A percentile compares a stretch with the other conserved stretches of the same genome.
Evolutionary conservation across 1,140 invertebrate genomes (phyloP).

Genomic region (Sycophila sp.): DNA sequence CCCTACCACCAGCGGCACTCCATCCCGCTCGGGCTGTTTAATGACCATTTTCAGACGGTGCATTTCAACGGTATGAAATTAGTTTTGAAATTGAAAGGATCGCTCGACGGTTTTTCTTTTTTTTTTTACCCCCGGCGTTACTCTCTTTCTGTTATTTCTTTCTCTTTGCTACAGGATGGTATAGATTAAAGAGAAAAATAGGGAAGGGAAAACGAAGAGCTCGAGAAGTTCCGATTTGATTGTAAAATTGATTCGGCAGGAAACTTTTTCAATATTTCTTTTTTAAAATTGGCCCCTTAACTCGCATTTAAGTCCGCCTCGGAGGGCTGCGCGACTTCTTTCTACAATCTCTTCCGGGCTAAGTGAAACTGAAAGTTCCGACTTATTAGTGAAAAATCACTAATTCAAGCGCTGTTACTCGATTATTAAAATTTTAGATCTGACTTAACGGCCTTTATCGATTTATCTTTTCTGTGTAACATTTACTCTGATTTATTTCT

Average conservation of each 20-base stretch:
- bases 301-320: slow-evolving; percentile 17
- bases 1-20: not conserved
- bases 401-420: not conserved
- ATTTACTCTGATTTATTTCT: no score
- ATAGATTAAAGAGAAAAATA: not conserved
- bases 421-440: not conserved
- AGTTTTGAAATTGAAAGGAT: slow-evolving; percentile 36
- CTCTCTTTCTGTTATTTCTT: no score
- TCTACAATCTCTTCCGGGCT: not conserved
- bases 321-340: not conserved
- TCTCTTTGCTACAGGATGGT: no score
- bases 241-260: slow-evolving; percentile 34
- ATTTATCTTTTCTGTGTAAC: no score
- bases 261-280: slow-evolving; percentile 38
- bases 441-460: no score
- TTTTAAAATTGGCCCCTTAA: slow-evolving; percentile 33
- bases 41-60: slow-evolving; percentile 29
- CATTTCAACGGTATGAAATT: slow-evolving; percentile 24
- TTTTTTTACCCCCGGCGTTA: not conserved
- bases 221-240: slow-evolving; percentile 27
- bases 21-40: slow-evolving; percentile 1
- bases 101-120: not conserved
- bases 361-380: slow-evolving; percentile 21
- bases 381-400: slow-evolving; percentile 27
- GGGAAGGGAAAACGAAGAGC: not conserved